phyloP scores from a whole-genome alignment of 53 echinoderm and acorn worm species.

The Actinopyga echinites region DNA sequence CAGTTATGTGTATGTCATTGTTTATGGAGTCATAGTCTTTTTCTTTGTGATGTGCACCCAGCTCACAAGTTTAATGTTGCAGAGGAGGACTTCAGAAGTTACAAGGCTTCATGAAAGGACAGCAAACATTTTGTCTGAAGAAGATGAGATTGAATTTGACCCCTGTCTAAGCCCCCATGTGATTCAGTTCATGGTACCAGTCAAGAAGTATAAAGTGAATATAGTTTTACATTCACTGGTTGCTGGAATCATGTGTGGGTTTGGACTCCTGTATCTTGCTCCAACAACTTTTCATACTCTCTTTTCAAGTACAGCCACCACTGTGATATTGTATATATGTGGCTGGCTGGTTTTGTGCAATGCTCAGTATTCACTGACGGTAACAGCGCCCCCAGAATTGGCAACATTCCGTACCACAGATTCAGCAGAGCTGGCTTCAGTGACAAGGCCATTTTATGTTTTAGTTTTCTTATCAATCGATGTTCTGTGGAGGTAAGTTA shows the following conservation, averaged over 20 bases:
- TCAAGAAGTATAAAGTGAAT: conserved; percentile 80
- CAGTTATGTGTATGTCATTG: conserved; percentile 19
- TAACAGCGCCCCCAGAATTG: conserved; percentile 76
- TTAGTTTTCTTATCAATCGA: conserved; percentile 66
- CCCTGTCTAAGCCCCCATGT: conserved; percentile 73
- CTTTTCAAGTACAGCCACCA: conserved; percentile 64
- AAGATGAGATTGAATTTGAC: conserved; percentile 93
- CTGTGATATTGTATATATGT: conserved; percentile 67
- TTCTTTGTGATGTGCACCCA: conserved; percentile 71
- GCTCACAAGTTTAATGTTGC: conserved; percentile 61
- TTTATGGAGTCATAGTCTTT: conserved; percentile 61
- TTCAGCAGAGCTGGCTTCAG: conserved; percentile 67
- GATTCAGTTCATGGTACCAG: conserved; percentile 75
- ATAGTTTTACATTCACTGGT: conserved; percentile 71
- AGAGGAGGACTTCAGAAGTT: conserved; percentile 51
- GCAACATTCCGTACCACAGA: conserved; percentile 80
- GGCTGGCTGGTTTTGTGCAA: conserved; percentile 84
- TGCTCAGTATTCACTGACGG: conserved; percentile 88
- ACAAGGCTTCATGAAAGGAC: conserved; percentile 34
- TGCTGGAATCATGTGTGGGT: conserved; percentile 69
- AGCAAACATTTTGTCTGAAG: conserved; percentile 72
- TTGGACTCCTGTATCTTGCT: conserved; percentile 75
- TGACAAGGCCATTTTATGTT: conserved; percentile 83
- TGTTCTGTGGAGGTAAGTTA: conserved; percentile 77
- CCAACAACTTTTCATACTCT: conserved; percentile 74